Percentiles rank a stretch among this genome's conserved stretches.
phyloP scores from a whole-genome alignment of 2,797 vertebrate species.

The Schizothorax lantsangensis region DNA sequence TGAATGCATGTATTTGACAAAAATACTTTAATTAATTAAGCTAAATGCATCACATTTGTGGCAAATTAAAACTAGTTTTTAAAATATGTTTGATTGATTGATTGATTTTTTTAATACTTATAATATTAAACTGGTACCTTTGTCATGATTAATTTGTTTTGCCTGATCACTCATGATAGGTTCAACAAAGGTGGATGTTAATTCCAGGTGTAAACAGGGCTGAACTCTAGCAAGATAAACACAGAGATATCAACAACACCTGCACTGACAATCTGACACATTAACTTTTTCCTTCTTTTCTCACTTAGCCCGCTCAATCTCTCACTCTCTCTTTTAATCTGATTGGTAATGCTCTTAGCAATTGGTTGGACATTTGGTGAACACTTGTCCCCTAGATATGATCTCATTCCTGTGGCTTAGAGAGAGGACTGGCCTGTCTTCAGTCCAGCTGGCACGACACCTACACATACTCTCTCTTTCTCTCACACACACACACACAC shows the following conservation, averaged over 20 bases:
- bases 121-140: neutral
- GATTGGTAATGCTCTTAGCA: slow-evolving; percentile 26
- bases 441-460: slow-evolving; percentile 61
- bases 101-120: neutral
- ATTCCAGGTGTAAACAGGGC: neutral
- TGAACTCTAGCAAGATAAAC: neutral
- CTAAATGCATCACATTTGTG: neutral
- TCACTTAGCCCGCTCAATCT: neutral
- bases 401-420: slow-evolving; percentile 61
- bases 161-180: neutral
- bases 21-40: neutral
- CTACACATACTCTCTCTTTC: slow-evolving; percentile 43
- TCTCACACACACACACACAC: slow-evolving; percentile 39
- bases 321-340: slow-evolving; percentile 22
- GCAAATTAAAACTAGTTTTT: neutral
- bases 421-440: slow-evolving; percentile 40
- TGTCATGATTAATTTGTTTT: neutral
- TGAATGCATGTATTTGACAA: neutral
- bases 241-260: slow-evolving; percentile 28
- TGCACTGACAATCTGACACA: slow-evolving; percentile 2
- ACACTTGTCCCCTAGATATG: slow-evolving; percentile 60
- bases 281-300: neutral
- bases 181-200: neutral
- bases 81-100: neutral
- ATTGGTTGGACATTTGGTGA: slow-evolving; percentile 66